These are phyloP conservation scores for Carassius carassius DNA, from an alignment of 2,113 vertebrate species.

Conservation along the genomic window DNA sequence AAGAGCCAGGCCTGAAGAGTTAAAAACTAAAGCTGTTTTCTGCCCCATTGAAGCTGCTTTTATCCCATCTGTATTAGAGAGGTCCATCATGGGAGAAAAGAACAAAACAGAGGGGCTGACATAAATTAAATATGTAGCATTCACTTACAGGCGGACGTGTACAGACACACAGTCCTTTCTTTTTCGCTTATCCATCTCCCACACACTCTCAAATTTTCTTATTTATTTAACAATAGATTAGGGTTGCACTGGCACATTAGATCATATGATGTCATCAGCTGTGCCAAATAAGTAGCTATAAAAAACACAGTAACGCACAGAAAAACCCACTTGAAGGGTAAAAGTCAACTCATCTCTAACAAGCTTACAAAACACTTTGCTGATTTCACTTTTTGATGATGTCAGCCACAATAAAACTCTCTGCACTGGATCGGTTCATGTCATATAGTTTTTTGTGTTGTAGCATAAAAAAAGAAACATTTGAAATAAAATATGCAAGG, in stretches of 20 bases:
- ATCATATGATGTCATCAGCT: conserved; percentile 21
- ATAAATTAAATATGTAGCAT: conserved; percentile 53
- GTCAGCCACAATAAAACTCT: not conserved
- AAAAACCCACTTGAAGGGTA: conserved; percentile 16
- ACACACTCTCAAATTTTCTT: conserved; percentile 25
- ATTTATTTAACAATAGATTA: conserved; percentile 28
- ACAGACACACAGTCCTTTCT: conserved; percentile 5
- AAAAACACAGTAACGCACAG: not conserved
- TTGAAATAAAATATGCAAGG: too few species aligned
- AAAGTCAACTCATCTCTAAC: not conserved
- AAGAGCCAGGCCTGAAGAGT: conserved; percentile 39
- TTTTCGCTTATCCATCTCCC: conserved; percentile 12
- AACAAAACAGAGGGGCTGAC: conserved; percentile 32
- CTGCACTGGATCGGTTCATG: not conserved
- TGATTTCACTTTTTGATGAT: conserved; percentile 8
- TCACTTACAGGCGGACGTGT: conserved; percentile 10
- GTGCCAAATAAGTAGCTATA: not conserved
- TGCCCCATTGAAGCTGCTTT: conserved; percentile 50
- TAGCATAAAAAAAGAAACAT: not conserved
- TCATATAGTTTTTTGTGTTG: not conserved
- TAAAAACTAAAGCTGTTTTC: conserved; percentile 58
- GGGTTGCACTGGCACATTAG: conserved; percentile 16
- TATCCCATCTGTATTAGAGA: conserved; percentile 52
- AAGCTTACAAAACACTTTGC: conserved; percentile 1
- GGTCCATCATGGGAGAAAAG: conserved; percentile 44